Evolutionary conservation across 2,797 vertebrate species (phyloP).

Genomic region (Pseudochromis fuscus): DNA sequence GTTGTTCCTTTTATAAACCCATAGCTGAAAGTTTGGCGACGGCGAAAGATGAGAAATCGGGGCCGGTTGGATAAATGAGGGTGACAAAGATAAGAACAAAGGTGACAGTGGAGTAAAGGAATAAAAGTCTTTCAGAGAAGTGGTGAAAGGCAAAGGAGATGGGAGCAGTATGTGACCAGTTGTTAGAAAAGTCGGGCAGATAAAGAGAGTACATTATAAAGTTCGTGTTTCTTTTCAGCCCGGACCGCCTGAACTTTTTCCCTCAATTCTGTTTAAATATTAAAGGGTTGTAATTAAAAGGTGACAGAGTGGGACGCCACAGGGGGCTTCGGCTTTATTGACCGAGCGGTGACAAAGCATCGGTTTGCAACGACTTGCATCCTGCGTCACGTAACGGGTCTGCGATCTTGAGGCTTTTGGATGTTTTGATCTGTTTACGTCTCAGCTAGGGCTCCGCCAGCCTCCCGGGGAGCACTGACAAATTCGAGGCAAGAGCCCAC

Average conservation of each 20-base stretch:
- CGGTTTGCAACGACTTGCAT: constrained; percentile 27
- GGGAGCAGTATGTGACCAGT: constrained; percentile 9
- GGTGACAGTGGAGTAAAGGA: constrained; percentile 41
- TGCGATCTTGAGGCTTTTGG: constrained; percentile 43
- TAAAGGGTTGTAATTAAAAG: constrained; percentile 81
- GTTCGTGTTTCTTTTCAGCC: constrained; percentile 60
- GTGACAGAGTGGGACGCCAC: constrained; percentile 71
- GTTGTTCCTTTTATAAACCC: constrained; percentile 61
- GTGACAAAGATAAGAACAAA: constrained; percentile 50
- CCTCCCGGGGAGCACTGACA: constrained; percentile 47
- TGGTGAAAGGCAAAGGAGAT: constrained; percentile 20
- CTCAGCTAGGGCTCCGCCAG: constrained; percentile 38
- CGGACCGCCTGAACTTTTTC: constrained; percentile 55
- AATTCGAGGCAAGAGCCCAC: constrained; percentile 52
- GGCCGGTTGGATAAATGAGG: constrained; percentile 39
- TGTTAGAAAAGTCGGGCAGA: constrained; percentile 36
- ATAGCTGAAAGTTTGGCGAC: constrained; percentile 34
- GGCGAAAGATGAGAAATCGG: constrained; percentile 41
- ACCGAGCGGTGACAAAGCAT: constrained; percentile 70
- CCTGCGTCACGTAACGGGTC: not conserved
- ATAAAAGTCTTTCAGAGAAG: constrained; percentile 23
- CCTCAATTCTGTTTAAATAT: constrained; percentile 82
- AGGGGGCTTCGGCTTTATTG: constrained; percentile 68
- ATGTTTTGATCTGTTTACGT: constrained; percentile 68
- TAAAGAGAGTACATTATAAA: constrained; percentile 41